Evolutionary conservation across 2,113 vertebrate species (phyloP).

Genomic region (Synodontis membranacea): DNA sequence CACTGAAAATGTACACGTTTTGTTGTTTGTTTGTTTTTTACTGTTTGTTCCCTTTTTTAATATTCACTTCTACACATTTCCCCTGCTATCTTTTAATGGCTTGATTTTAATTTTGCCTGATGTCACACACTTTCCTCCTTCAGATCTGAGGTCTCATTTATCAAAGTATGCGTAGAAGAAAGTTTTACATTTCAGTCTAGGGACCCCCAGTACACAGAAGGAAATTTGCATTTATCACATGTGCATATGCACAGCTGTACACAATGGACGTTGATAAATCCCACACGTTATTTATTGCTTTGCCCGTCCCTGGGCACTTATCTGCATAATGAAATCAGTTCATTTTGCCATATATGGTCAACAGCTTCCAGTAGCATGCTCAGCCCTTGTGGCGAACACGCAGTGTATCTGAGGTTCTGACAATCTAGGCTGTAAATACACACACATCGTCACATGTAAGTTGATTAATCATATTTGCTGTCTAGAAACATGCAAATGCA

Average conservation of each 20-base stretch:
- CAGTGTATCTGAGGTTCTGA: not conserved
- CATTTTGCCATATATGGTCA: not conserved
- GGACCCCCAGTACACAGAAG: not conserved
- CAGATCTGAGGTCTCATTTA: not conserved
- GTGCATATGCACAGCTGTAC: not conserved
- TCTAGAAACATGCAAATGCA: not conserved
- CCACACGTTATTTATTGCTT: not conserved
- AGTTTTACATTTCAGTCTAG: not conserved
- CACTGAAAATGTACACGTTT: not conserved
- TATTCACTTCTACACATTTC: not conserved
- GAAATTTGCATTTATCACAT: not conserved
- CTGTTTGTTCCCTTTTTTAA: not conserved
- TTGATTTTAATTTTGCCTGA: not conserved
- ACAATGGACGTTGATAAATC: not conserved
- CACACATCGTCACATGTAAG: not conserved
- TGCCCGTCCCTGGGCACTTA: not conserved
- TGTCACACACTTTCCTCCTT: not conserved
- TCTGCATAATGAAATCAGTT: not conserved
- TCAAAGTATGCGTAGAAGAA: not conserved
- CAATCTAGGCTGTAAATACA: not conserved
- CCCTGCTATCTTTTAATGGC: not conserved
- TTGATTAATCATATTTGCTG: not conserved
- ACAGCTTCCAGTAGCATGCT: not conserved
- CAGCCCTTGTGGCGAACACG: not conserved
- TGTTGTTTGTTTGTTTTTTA: not conserved